phyloP scores from a whole-genome alignment of 2,797 vertebrate genomes.

The Orestias chungarensis region DNA sequence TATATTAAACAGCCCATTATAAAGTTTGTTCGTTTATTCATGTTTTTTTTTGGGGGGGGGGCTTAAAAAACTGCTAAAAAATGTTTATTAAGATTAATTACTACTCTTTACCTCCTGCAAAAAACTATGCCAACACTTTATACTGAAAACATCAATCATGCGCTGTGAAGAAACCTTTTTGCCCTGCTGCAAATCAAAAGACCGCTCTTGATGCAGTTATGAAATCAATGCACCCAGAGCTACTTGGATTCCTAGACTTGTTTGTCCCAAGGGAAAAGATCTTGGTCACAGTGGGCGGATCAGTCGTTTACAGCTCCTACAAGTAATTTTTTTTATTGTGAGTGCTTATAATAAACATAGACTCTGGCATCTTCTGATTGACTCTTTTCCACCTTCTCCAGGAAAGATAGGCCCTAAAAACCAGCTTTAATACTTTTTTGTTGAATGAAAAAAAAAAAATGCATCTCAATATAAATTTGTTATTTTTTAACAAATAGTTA shows the following conservation, averaged over 20 bases:
- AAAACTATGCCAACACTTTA: conserved; percentile 2
- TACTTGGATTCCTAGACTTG: conserved; percentile 34
- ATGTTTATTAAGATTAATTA: conserved; percentile 13
- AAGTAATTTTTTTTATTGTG: not conserved
- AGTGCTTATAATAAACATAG: not conserved
- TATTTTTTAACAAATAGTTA: not conserved
- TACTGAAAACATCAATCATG: conserved; percentile 42
- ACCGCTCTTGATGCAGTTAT: conserved; percentile 30
- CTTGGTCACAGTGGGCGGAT: not conserved
- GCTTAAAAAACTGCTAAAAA: not conserved
- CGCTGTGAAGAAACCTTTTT: conserved; percentile 22
- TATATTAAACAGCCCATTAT: not conserved
- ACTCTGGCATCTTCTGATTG: conserved; percentile 1
- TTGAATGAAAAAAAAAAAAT: not conserved
- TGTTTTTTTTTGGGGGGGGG: conserved; percentile 29
- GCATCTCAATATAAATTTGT: not conserved
- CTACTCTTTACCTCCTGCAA: conserved; percentile 15
- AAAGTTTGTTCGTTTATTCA: not conserved
- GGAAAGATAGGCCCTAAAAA: not conserved
- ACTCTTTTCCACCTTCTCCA: not conserved
- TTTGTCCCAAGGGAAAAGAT: conserved; percentile 6
- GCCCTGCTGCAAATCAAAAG: conserved; percentile 17
- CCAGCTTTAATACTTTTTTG: not conserved
- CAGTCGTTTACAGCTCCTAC: conserved; percentile 5
- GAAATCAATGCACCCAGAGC: conserved; percentile 35